These are phyloP conservation scores for Strigamia transsilvanica DNA, from an alignment of 2,888 invertebrate genomes.

Conservation along the genomic window DNA sequence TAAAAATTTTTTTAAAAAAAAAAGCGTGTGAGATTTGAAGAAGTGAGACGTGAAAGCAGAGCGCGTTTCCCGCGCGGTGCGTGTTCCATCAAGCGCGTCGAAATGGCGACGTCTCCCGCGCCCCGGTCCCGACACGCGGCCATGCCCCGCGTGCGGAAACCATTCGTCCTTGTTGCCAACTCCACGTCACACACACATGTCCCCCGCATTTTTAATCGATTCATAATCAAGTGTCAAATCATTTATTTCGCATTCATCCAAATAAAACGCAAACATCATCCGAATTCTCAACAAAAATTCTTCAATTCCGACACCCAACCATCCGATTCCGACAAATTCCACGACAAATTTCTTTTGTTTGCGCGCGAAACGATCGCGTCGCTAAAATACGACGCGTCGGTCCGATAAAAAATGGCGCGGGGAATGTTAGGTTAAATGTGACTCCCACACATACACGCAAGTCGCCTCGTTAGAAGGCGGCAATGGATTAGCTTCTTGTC, in stretches of 20 bases:
- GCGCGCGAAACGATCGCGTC: no score
- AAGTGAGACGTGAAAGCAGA: conserved; percentile 5
- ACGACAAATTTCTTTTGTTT: no score
- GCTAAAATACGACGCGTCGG: not conserved
- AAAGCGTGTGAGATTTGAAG: not conserved
- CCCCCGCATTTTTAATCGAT: not conserved
- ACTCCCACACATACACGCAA: not conserved
- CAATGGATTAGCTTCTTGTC: conserved; percentile 20
- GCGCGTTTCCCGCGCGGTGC: conserved; percentile 20
- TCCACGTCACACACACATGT: not conserved
- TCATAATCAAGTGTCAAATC: no score
- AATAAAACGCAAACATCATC: no score
- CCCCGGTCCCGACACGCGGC: conserved; percentile 20
- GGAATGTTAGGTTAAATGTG: not conserved
- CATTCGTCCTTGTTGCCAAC: conserved; percentile 6
- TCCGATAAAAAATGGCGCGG: not conserved
- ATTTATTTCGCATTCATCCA: no score
- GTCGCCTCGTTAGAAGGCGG: conserved; percentile 13
- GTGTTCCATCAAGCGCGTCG: not conserved
- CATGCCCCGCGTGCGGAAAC: conserved; percentile 13
- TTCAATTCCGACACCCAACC: no score
- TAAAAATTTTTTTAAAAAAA: not conserved
- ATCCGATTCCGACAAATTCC: no score
- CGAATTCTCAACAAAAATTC: no score
- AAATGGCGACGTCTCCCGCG: conserved; percentile 10